A percentile compares a stretch with the other conserved stretches of the same genome.
Evolutionary conservation across 1,140 invertebrate genomes (phyloP).

Genomic region (Hycleus cichorii): DNA sequence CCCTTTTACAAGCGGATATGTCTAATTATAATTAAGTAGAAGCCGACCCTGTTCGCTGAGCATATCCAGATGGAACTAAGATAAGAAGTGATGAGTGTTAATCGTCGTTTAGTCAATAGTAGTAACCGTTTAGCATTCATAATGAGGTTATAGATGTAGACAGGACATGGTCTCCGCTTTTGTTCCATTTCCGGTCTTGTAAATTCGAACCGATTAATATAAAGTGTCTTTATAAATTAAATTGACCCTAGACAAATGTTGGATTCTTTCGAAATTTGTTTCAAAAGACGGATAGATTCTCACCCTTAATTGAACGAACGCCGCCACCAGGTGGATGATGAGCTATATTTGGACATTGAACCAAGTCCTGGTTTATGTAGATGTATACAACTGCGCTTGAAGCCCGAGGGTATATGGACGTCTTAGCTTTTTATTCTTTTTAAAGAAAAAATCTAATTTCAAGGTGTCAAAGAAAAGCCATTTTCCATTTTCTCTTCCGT

Average conservation of each 20-base stretch:
- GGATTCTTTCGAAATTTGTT: too few relatives aligned
- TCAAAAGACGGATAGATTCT: too few relatives aligned
- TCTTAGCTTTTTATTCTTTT: constrained; percentile 38
- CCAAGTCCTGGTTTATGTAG: constrained; percentile 25
- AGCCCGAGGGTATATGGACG: constrained; percentile 32
- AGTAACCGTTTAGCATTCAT: constrained; percentile 24
- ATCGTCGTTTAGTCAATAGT: constrained; percentile 19
- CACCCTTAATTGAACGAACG: too few relatives aligned
- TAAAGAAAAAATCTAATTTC: constrained; percentile 42
- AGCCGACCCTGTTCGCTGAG: constrained; percentile 1
- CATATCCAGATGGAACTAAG: constrained; percentile 10
- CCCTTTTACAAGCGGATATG: neutral
- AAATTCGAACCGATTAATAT: constrained; percentile 5
- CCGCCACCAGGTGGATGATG: too few relatives aligned
- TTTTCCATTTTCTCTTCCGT: constrained; percentile 38
- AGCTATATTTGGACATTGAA: too few relatives aligned
- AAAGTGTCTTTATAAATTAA: neutral
- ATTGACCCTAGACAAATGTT: neutral
- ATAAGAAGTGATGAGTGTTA: constrained; percentile 28
- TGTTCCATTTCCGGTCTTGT: constrained; percentile 4
- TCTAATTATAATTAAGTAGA: constrained; percentile 9
- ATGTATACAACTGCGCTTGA: constrained; percentile 30
- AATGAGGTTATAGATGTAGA: constrained; percentile 17
- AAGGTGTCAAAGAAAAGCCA: constrained; percentile 44
- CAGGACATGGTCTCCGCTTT: constrained; percentile 19